These are phyloP conservation scores for Zaprionus ghesquierei DNA, from an alignment of 1,140 invertebrate genomes.

Conservation along the genomic window DNA sequence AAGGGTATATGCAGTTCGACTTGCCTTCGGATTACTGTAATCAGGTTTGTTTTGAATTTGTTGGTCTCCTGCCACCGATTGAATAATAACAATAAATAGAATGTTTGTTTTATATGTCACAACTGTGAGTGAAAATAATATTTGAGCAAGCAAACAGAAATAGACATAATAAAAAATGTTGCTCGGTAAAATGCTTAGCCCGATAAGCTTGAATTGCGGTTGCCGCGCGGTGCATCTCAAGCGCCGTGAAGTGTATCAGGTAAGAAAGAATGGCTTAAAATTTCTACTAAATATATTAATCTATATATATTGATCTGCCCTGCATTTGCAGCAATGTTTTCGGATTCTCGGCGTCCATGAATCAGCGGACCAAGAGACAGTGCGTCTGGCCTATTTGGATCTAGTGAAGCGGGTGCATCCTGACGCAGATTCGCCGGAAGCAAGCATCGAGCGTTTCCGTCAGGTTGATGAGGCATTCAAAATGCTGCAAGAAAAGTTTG, in stretches of 20 bases:
- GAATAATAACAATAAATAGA: conserved; percentile 22
- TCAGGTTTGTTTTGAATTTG: conserved; percentile 3
- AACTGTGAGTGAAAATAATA: background rate
- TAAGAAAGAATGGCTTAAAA: conserved; percentile 14
- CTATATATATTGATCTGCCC: background rate
- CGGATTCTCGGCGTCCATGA: conserved; percentile 86
- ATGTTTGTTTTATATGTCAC: background rate
- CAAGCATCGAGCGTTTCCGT: conserved; percentile 88
- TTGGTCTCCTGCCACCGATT: conserved; percentile 18
- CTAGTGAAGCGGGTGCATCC: conserved; percentile 92
- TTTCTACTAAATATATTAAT: background rate
- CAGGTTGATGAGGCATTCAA: conserved; percentile 86
- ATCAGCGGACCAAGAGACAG: conserved; percentile 88
- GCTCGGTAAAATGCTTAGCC: background rate
- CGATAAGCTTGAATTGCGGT: background rate
- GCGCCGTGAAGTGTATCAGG: conserved; percentile 50
- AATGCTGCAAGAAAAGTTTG: conserved; percentile 84
- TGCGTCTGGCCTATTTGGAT: conserved; percentile 88
- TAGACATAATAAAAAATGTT: conserved; percentile 10
- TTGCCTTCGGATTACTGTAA: background rate
- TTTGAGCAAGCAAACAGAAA: too few relatives aligned
- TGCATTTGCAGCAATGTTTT: conserved; percentile 86
- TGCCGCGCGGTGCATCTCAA: conserved; percentile 53
- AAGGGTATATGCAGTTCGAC: background rate
- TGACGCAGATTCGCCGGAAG: conserved; percentile 88